These are phyloP conservation scores for Philonicus albiceps DNA, from an alignment of 2,888 invertebrate species.

Conservation along the genomic window DNA sequence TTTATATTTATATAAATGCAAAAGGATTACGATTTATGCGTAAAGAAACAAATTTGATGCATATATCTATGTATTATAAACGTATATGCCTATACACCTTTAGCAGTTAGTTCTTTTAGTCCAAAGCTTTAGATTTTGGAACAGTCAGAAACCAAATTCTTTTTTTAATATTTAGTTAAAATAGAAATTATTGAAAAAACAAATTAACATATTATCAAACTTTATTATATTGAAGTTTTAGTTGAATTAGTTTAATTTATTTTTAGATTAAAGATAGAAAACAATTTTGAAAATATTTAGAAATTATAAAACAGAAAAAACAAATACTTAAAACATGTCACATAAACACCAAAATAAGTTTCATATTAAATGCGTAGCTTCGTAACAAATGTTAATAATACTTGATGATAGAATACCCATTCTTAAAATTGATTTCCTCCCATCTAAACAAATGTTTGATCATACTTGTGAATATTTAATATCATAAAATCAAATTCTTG, in stretches of 20 bases:
- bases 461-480: background rate
- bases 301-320: too few species aligned
- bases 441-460: background rate
- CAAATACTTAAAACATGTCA: too few species aligned
- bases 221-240: too few species aligned
- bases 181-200: background rate
- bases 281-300: too few species aligned
- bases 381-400: background rate
- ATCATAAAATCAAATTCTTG: background rate
- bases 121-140: too few species aligned
- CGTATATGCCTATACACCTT: background rate
- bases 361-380: background rate
- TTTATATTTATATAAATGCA: background rate
- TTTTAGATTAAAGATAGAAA: too few species aligned
- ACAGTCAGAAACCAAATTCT: too few species aligned
- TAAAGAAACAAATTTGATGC: background rate
- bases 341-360: background rate
- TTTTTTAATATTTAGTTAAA: background rate
- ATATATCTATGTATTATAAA: background rate
- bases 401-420: background rate
- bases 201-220: too few species aligned
- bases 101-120: background rate
- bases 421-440: background rate
- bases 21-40: background rate
- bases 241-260: too few species aligned